Base-by-base conservation (phyloP, 2,888 invertebrate species). In the Idaea straminata region DNA sequence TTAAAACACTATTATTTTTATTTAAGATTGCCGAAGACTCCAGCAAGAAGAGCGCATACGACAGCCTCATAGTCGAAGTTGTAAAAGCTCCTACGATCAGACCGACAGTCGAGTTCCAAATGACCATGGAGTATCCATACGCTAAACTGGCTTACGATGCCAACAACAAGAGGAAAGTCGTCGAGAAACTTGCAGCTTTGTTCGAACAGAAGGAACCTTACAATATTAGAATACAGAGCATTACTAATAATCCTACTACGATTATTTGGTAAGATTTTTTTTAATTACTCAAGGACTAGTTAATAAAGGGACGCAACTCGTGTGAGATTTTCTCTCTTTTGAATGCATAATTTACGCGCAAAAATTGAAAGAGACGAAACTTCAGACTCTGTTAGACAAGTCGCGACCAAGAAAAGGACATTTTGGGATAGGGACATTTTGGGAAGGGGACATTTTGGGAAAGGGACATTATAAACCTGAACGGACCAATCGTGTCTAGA, bases 41-140 rank as follows among this genome's bases (percentile, higher is more conserved):
- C 10, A 95, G 95, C 71, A 96, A 96, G 60, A 91, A 96, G 73
- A 95, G 95, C 35, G 97, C 96, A 0, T 95, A 95, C 67, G 98
- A 98, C 86, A 96, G 96, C 66, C 88, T 96, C 15, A 95, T 96
- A 67, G 96, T 97, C 3, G 95, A 95, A 66, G 97, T 97, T 0
- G 94, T 94, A 69, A 94, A 94, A 65, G 94, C 95, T 0, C 94
- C 94, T 0, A 93, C 94, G 61, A 93, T 94, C 66, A 92, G 94
- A 0, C 97, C 95, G 65, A 96, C 95, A 25, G 95, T 97, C 0
- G 96, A 97, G 82, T 97, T 98, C 87, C 96, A 96, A 72, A 96
- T 97, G 93, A 96, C 95, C 0, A 89, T 98, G 80, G 95, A 96
- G 72, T 94, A 95, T 61, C 94, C 95, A 0, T 95, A 95, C 82